These are phyloP conservation scores for Mimas tiliae DNA, from an alignment of 2,888 invertebrate genomes.

Conservation along the genomic window DNA sequence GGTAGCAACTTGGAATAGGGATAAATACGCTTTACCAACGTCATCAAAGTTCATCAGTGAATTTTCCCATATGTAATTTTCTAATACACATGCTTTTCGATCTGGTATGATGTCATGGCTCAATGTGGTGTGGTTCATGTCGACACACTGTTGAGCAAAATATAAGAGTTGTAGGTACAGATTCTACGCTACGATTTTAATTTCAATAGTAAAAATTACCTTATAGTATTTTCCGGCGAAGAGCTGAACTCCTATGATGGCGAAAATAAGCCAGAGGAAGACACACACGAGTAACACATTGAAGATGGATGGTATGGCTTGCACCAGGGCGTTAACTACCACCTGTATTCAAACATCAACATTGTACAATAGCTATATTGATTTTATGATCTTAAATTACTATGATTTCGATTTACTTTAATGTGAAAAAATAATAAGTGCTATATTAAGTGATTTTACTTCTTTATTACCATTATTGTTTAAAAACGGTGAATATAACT, in stretches of 20 bases:
- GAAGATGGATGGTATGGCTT: constrained; percentile 99
- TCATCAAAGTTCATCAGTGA: constrained; percentile 99
- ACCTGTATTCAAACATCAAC: constrained; percentile 85
- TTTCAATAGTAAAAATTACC: constrained; percentile 78
- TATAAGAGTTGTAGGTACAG: constrained; percentile 31
- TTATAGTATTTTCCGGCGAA: constrained; percentile 99
- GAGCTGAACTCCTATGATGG: constrained; percentile 99
- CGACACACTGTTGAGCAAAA: constrained; percentile 89
- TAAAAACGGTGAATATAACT: too few relatives aligned
- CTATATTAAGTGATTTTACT: too few relatives aligned
- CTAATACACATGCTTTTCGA: constrained; percentile 91
- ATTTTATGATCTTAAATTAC: too few relatives aligned
- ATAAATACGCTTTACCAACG: constrained; percentile 98
- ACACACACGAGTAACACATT: constrained; percentile 99
- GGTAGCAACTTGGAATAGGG: constrained; percentile 99
- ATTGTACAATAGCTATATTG: neutral
- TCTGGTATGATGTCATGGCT: constrained; percentile 95
- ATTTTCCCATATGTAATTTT: constrained; percentile 98
- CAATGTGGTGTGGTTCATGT: constrained; percentile 91
- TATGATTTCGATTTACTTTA: constrained; percentile 6
- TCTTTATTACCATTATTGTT: too few relatives aligned
- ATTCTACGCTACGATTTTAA: constrained; percentile 16
- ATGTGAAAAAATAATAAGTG: neutral
- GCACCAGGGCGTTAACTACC: constrained; percentile 99
- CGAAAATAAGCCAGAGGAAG: constrained; percentile 99